Base-by-base conservation (phyloP, 2,797 vertebrate genomes). In the Zenarchopterus dispar region DNA sequence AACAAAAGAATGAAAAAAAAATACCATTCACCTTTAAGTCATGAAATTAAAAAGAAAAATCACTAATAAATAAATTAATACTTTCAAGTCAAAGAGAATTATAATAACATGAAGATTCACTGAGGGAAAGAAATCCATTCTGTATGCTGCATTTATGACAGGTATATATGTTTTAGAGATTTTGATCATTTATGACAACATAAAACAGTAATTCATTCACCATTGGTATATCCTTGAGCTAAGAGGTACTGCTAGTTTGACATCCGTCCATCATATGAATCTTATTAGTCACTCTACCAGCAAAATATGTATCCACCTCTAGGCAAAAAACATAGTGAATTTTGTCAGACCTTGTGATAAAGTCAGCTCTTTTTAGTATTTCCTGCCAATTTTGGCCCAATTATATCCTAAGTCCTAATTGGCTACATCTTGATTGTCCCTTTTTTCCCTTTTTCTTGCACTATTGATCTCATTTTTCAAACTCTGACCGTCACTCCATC, bases 331-430 rank as follows among this genome's bases (percentile, higher is more conserved):
- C 59, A 52, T 68, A 73, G 55, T 70, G 47, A 75, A 60, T 89
- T 81, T 55, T 53, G 51, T 57, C 77, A 65, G 77, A 76, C 79
- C 77, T 68, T 74, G 73, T 70, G 43, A 23, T 45, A 71, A 84
- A 85, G 59, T 21, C 50, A 54, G 5, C 45, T 52, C n/a, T 70
- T 70, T 72, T 62, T 76, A 73, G 56, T 67, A 60, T 66, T 47
- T 54, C 59, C 51, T 81, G 69, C 73, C 78, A 83, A 51, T 58
- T 67, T 22, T 28, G 67, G 41, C 62, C 51, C 16, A 53, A 64
- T 71, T 72, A 70, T 67, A 53, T 45, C 13, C 5, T 15, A 36
- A 36, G 11, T 2, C 64, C 70, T 70, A 80, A 78, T 84, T 82
- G 84, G 62, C 68, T 39, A 28, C 54, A 63, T 56, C n/a, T 22